phyloP scores from a whole-genome alignment of 2,888 invertebrate genomes.

The Tetragonisca angustula region DNA sequence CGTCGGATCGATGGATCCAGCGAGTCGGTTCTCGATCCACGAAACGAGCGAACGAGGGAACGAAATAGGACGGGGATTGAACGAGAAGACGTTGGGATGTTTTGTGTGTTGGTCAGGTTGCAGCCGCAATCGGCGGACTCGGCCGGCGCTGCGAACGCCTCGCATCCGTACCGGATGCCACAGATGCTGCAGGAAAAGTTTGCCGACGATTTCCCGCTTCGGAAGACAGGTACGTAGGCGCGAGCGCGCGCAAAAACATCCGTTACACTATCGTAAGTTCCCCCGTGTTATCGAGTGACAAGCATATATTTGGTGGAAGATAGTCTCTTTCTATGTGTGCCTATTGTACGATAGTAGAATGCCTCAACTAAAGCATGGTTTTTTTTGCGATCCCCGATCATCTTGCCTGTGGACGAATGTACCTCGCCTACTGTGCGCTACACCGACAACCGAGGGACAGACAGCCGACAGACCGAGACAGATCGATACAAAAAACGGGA shows the following conservation, averaged over 20 bases:
- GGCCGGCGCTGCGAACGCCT: constrained; percentile 84
- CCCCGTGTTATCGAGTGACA: constrained; percentile 43
- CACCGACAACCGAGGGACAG: neutral
- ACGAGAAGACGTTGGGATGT: constrained; percentile 10
- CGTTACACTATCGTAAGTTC: constrained; percentile 18
- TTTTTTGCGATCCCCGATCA: constrained; percentile 54
- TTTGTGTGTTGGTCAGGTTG: constrained; percentile 75
- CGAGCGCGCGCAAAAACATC: neutral
- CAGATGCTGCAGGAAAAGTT: constrained; percentile 87
- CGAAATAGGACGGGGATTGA: constrained; percentile 2
- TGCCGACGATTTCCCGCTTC: constrained; percentile 94
- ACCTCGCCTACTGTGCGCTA: neutral
- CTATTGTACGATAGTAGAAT: constrained; percentile 73
- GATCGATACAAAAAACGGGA: too few species aligned
- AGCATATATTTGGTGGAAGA: constrained; percentile 60
- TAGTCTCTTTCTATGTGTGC: constrained; percentile 71
- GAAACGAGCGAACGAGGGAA: neutral
- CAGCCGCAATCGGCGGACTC: constrained; percentile 82
- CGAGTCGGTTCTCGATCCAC: neutral
- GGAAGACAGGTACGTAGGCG: constrained; percentile 93
- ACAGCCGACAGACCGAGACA: neutral
- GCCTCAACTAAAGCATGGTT: constrained; percentile 79
- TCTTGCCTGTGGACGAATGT: constrained; percentile 41
- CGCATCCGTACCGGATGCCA: constrained; percentile 90
- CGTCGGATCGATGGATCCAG: neutral